These are phyloP conservation scores for Lampropteryx suffumata DNA, from an alignment of 2,888 invertebrate species.

Conservation along the genomic window DNA sequence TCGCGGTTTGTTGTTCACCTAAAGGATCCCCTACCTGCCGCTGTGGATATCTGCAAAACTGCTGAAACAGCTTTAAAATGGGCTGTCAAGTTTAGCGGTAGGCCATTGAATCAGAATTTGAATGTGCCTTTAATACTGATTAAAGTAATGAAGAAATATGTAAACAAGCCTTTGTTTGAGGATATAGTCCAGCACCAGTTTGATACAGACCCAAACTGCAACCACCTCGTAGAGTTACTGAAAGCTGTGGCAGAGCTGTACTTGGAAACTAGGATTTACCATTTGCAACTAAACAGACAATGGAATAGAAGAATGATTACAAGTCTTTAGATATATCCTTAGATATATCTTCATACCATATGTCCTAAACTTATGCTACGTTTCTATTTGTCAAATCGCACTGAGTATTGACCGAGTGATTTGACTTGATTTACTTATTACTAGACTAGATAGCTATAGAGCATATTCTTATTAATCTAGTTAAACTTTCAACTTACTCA, in stretches of 20 bases:
- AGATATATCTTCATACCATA: no score
- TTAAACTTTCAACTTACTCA: no score
- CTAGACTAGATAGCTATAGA: no score
- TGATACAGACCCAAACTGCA: constrained; percentile 3
- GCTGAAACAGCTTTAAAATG: background rate
- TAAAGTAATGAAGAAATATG: constrained; percentile 5
- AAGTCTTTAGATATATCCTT: no score
- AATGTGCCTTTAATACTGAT: background rate
- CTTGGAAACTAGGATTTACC: constrained; percentile 3
- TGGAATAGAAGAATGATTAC: background rate
- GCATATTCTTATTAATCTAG: no score
- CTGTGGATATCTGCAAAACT: constrained; percentile 2
- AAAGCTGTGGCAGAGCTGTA: constrained; percentile 6
- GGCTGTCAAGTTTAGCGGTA: background rate
- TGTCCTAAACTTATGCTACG: no score
- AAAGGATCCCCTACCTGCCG: background rate
- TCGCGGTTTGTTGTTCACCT: background rate
- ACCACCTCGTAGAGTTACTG: constrained; percentile 2
- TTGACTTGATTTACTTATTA: no score
- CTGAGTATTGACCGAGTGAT: no score
- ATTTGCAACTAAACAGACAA: background rate
- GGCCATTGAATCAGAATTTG: background rate
- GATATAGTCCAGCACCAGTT: constrained; percentile 1
- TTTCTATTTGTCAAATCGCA: no score
- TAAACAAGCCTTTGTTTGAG: constrained; percentile 1